A percentile compares a stretch with the other conserved stretches of the same genome.
Conservation (phyloP, 2,797 vertebrate species). For the Dromococcyx pavoninus region DNA sequence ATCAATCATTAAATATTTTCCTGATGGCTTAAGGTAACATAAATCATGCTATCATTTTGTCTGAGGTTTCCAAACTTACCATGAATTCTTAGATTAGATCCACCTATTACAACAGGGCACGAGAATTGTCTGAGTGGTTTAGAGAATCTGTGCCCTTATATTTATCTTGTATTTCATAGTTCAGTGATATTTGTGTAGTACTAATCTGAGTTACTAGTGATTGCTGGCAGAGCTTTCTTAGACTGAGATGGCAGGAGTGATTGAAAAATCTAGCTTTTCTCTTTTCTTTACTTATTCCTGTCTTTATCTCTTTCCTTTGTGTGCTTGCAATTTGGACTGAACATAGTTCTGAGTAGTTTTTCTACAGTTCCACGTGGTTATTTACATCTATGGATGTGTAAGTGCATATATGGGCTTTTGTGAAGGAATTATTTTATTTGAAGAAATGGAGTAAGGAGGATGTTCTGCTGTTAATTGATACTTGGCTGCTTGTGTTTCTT, state of each 20-base stretch:
- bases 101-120: not conserved
- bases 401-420: not conserved
- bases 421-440: not conserved
- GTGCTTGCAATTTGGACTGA: not conserved
- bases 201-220: not conserved
- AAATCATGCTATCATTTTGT: not conserved
- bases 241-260: not conserved
- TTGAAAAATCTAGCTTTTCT: not conserved
- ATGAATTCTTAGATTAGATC: not conserved
- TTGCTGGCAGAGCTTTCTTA: not conserved
- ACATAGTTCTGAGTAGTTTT: not conserved
- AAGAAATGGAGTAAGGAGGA: not conserved
- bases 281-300: not conserved
- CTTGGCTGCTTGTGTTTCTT: not conserved
- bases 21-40: not conserved
- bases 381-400: not conserved
- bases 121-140: not conserved
- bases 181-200: not conserved
- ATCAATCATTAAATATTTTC: not conserved
- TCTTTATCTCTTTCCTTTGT: not conserved
- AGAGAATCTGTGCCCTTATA: not conserved
- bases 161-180: not conserved
- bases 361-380: not conserved
- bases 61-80: not conserved
- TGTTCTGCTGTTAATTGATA: not conserved